Conservation (phyloP, 2,113 vertebrate genomes). For the Cynopterus brachyotis region DNA sequence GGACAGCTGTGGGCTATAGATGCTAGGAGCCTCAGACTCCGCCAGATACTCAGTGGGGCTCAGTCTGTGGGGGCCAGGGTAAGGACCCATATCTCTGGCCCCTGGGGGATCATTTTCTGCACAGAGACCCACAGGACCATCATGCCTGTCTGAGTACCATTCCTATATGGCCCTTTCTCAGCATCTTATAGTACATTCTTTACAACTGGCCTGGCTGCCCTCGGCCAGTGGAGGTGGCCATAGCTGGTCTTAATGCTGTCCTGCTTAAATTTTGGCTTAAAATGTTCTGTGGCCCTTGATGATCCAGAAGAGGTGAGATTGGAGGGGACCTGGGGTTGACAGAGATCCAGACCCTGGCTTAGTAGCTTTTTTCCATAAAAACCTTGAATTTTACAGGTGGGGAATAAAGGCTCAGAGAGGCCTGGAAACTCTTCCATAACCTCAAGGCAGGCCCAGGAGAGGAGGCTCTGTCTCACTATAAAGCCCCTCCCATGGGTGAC, state of each 20-base stretch:
- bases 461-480: neutral
- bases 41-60: neutral
- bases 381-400: neutral
- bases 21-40: neutral
- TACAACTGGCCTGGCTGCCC: neutral
- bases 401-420: neutral
- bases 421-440: neutral
- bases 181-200: neutral
- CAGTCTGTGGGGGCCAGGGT: neutral
- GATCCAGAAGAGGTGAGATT: neutral
- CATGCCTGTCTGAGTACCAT: neutral
- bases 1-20: neutral
- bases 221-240: neutral
- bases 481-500: neutral
- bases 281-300: constrained; percentile 5
- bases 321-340: neutral
- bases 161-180: neutral
- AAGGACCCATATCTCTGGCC: neutral
- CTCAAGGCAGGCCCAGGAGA: neutral
- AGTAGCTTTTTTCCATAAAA: neutral
- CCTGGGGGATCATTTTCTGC: neutral
- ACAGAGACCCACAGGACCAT: neutral
- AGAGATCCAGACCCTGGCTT: neutral
- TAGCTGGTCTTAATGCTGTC: neutral
- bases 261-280: neutral